phyloP scores from a whole-genome alignment of 2,113 vertebrate species.

The Myotis yumanensis region DNA sequence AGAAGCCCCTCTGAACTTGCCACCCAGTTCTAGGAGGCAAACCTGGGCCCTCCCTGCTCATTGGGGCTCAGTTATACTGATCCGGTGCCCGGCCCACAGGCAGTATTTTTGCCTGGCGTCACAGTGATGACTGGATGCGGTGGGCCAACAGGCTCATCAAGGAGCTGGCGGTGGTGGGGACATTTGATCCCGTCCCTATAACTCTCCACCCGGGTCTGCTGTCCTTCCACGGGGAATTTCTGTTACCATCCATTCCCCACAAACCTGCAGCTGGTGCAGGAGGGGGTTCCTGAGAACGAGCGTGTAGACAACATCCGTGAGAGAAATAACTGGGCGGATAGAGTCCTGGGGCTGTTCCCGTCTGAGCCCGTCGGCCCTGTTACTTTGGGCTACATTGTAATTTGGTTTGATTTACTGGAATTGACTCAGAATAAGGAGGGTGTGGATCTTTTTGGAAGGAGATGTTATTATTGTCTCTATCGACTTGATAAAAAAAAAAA shows the following conservation, averaged over 20 bases:
- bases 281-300: background rate
- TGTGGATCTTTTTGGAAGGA: background rate
- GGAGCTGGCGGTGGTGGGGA: background rate
- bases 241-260: background rate
- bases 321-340: background rate
- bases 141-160: accelerated
- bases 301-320: background rate
- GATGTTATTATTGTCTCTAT: background rate
- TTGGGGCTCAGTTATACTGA: background rate
- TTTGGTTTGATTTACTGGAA: background rate
- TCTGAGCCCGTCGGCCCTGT: accelerated
- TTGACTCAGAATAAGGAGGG: background rate
- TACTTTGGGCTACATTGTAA: background rate
- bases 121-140: accelerated
- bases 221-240: accelerated
- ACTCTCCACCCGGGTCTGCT: background rate
- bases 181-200: accelerated
- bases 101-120: background rate
- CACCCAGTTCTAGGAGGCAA: accelerated
- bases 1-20: too few species aligned
- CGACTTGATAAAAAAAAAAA: background rate
- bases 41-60: background rate
- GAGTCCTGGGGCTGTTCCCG: background rate
- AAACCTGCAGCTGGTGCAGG: background rate
- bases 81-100: accelerated